Percentiles rank a stretch among this genome's conserved stretches.
phyloP scores from a whole-genome alignment of 2,888 invertebrate genomes.

The Tenthredo distinguenda region DNA sequence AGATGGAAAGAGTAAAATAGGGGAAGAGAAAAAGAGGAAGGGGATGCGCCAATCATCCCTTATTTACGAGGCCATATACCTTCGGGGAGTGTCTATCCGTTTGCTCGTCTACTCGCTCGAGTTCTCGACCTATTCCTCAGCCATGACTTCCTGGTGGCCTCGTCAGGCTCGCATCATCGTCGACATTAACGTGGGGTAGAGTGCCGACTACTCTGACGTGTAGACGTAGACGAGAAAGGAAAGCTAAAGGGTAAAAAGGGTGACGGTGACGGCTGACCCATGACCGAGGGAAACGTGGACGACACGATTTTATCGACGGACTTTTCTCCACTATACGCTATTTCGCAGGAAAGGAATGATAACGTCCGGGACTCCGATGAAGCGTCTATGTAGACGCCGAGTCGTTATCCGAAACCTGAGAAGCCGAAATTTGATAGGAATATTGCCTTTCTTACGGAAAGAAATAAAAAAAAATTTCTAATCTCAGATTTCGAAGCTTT shows the following conservation, averaged over 20 bases:
- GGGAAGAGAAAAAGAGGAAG: slow-evolving; percentile 13
- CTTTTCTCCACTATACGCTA: slow-evolving; percentile 7
- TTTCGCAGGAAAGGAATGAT: slow-evolving; percentile 5
- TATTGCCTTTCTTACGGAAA: slow-evolving; percentile 11
- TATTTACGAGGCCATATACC: slow-evolving; percentile 47
- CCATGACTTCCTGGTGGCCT: slow-evolving; percentile 33
- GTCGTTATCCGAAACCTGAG: slow-evolving; percentile 19
- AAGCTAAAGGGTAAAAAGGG: slow-evolving; percentile 43
- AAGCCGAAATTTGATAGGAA: slow-evolving; percentile 11
- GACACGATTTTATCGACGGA: slow-evolving; percentile 36
- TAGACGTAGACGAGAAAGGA: slow-evolving; percentile 23
- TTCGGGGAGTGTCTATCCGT: slow-evolving; percentile 36
- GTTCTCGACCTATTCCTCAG: slow-evolving; percentile 34
- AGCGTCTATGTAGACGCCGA: slow-evolving; percentile 1
- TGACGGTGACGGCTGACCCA: slow-evolving; percentile 21
- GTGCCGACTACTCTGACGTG: slow-evolving; percentile 27
- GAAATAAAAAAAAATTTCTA: slow-evolving; percentile 2
- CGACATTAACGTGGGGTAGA: slow-evolving; percentile 43
- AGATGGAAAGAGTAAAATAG: not conserved
- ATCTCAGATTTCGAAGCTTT: slow-evolving; percentile 13
- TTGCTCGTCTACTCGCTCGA: slow-evolving; percentile 20
- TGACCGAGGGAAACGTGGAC: slow-evolving; percentile 27
- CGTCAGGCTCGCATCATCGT: slow-evolving; percentile 39
- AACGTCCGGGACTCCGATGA: slow-evolving; percentile 16
- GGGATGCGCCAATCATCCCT: slow-evolving; percentile 47